These are phyloP conservation scores for Dermatophagoides farinae DNA, from an alignment of 1,140 invertebrate genomes.

Conservation along the genomic window DNA sequence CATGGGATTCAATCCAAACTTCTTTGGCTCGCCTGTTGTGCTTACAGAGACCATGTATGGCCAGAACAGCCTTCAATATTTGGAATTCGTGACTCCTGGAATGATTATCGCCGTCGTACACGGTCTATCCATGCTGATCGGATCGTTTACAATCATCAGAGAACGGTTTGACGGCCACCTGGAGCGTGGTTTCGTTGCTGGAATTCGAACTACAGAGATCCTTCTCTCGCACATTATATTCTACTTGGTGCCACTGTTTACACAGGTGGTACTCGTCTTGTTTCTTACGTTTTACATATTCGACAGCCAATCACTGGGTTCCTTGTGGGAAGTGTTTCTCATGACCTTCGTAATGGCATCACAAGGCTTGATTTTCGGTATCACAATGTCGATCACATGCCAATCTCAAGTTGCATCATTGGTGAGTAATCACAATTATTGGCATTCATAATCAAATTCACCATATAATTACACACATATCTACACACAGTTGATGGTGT, in stretches of 20 bases:
- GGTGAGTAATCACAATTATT: constrained; percentile 57
- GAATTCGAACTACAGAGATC: constrained; percentile 68
- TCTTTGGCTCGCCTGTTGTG: constrained; percentile 25
- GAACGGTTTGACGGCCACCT: constrained; percentile 72
- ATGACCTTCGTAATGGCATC: constrained; percentile 54
- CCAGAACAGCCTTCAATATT: constrained; percentile 59
- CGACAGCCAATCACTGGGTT: constrained; percentile 53
- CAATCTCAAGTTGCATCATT: constrained; percentile 71
- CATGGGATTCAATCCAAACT: constrained; percentile 5
- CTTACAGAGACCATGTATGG: constrained; percentile 69
- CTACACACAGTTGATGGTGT: constrained; percentile 34
- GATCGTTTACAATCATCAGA: constrained; percentile 69
- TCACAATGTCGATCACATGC: constrained; percentile 65
- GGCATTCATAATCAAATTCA: too few relatives aligned
- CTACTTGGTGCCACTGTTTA: constrained; percentile 81
- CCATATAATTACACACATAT: constrained; percentile 32
- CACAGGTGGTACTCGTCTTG: constrained; percentile 65
- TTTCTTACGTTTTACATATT: constrained; percentile 63
- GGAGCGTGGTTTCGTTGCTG: constrained; percentile 69
- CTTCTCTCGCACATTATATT: constrained; percentile 75
- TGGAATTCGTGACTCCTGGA: constrained; percentile 82
- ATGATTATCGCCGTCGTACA: constrained; percentile 86
- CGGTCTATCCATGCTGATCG: constrained; percentile 70
- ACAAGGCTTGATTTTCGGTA: constrained; percentile 81
- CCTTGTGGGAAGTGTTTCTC: constrained; percentile 45